These are phyloP conservation scores for Pristiophorus japonicus DNA, from an alignment of 2,113 vertebrate species.

Conservation along the genomic window DNA sequence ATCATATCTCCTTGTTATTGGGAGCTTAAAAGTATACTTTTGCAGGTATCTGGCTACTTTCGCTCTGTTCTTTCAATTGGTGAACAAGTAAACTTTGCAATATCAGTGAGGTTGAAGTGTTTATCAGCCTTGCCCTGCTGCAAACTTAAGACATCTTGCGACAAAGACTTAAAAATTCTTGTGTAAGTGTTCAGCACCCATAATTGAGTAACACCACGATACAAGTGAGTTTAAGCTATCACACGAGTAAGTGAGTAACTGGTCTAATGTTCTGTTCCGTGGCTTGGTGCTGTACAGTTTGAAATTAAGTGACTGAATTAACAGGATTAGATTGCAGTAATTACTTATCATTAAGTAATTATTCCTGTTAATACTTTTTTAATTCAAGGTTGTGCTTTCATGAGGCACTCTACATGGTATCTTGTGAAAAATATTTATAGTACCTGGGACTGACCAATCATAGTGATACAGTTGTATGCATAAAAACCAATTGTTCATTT, in stretches of 20 bases:
- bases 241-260: not conserved
- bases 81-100: not conserved
- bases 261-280: not conserved
- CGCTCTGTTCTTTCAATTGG: not conserved
- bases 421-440: not conserved
- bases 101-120: not conserved
- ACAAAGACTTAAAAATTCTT: not conserved
- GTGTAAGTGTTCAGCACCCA: not conserved
- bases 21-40: not conserved
- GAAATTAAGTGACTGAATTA: not conserved
- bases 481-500: not conserved
- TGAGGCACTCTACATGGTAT: not conserved
- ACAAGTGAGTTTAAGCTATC: not conserved
- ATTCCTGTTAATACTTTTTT: not conserved
- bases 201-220: not conserved
- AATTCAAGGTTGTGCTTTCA: not conserved
- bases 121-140: not conserved
- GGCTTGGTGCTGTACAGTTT: not conserved
- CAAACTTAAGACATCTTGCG: not conserved
- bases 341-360: not conserved
- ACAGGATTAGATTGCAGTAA: not conserved
- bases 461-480: not conserved
- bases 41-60: not conserved
- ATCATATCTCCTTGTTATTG: too few relatives aligned
- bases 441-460: conserved; percentile 10